Evolutionary conservation across 1,140 invertebrate species (phyloP), one percentile per base, ranked within the genome.

Genomic region (Dreissena polymorpha): DNA sequence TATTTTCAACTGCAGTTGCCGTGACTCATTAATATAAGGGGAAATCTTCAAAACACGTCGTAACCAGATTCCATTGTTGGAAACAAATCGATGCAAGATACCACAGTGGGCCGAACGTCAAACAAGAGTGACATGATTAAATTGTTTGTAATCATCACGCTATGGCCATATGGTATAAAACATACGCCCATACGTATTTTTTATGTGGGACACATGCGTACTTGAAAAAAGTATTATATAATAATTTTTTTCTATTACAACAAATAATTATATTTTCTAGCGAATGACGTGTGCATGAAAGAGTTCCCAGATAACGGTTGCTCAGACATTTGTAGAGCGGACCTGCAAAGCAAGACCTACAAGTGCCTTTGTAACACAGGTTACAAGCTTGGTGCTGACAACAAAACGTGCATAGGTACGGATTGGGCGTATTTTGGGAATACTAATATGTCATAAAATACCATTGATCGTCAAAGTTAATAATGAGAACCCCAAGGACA

Each of bases 391-490:
- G 51, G 16, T 27, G 60, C 53, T 27, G 72, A 74, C 29, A 18
- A 57, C 10, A 74, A 57, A 74, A 74, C 72, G n/a, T 74, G 72
- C 55, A 60, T 27, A 74, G 72, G 72, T 74, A 63, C 10, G 53
- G 25, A 74, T 60, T 60, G 14, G 16, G 13, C 2, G 10, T 12
- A 39, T 6, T 1, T 39, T 13, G 21, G 29, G 6, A 8, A 39
- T 27, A 25, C 29, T 7, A 21, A 7, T 39, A 25, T 23, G 14
- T n/a, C 1, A 1, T 21, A 2, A 25, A 25, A 68, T 18, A 27
- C 14, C 5, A 0, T 25, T 23, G 18, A 16, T 14, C 21, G 18
- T 68, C 25, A 68, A 14, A 2, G 21, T 21, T n/a, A 16, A 5
- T 3, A 1, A 14, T 25, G 27, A 2, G 25, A 14, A 6, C 6